phyloP scores from a whole-genome alignment of 2,888 invertebrate genomes.

The Chromoteleia sp. region DNA sequence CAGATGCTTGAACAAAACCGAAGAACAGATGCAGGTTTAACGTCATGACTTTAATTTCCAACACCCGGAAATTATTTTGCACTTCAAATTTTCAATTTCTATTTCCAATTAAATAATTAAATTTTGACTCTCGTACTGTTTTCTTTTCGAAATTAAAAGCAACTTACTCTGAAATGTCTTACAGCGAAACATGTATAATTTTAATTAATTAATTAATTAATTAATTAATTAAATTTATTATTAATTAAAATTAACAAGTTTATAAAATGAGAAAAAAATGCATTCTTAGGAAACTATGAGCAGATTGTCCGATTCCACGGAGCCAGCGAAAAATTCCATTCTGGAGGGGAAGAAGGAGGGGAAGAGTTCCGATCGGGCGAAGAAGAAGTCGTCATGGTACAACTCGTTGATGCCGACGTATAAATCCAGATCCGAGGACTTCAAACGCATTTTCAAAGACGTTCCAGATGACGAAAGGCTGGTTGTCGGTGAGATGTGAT shows the following conservation, averaged over 20 bases:
- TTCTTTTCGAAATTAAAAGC: too few relatives aligned
- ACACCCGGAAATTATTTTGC: too few relatives aligned
- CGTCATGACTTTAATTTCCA: too few relatives aligned
- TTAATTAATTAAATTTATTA: neutral
- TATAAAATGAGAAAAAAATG: too few relatives aligned
- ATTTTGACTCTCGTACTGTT: too few relatives aligned
- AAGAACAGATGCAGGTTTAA: slow-evolving; percentile 60
- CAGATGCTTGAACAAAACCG: slow-evolving; percentile 72
- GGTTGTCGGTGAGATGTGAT: slow-evolving; percentile 91
- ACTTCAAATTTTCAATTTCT: too few relatives aligned
- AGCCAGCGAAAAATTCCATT: slow-evolving; percentile 76
- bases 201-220: neutral
- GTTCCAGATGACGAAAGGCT: slow-evolving; percentile 95
- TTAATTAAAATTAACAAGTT: neutral
- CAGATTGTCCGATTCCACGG: slow-evolving; percentile 82
- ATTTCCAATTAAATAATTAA: too few relatives aligned
- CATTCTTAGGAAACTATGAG: slow-evolving; percentile 78
- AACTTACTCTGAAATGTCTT: too few relatives aligned
- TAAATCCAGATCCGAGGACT: slow-evolving; percentile 96
- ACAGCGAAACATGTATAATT: too few relatives aligned
- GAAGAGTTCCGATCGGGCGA: slow-evolving; percentile 86
- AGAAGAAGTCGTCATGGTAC: slow-evolving; percentile 93
- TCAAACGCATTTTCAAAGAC: slow-evolving; percentile 95
- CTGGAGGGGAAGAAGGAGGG: slow-evolving; percentile 83
- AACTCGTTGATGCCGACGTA: slow-evolving; percentile 95